Conservation (phyloP, 1,140 invertebrate genomes). For the Drosophila sechellia region DNA sequence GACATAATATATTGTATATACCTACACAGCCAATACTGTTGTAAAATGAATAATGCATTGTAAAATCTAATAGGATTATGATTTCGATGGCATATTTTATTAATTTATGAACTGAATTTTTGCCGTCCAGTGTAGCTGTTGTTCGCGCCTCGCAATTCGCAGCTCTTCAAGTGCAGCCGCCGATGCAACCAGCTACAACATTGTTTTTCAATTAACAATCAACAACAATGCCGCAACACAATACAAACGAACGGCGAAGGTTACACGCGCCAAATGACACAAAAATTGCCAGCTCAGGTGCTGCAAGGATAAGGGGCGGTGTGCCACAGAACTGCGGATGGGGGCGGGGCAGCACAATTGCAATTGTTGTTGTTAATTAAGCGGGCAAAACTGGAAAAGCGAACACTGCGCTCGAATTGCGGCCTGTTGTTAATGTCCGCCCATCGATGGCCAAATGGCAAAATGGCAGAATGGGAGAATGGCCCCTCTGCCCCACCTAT, state of each 20-base stretch:
- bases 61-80: neutral
- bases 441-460: slow-evolving; percentile 25
- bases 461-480: slow-evolving; percentile 22
- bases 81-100: neutral
- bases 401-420: slow-evolving; percentile 37
- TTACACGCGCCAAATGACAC: slow-evolving; percentile 70
- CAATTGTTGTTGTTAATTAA: slow-evolving; percentile 82
- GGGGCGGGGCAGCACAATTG: slow-evolving; percentile 43
- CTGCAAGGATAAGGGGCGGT: slow-evolving; percentile 9
- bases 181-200: slow-evolving; percentile 66
- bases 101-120: slow-evolving; percentile 7
- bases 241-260: slow-evolving; percentile 58
- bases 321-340: neutral
- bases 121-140: slow-evolving; percentile 19
- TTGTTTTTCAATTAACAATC: slow-evolving; percentile 83
- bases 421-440: slow-evolving; percentile 47
- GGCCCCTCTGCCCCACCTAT: slow-evolving; percentile 13
- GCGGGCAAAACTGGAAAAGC: slow-evolving; percentile 53
- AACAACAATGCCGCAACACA: slow-evolving; percentile 75
- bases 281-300: slow-evolving; percentile 75
- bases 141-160: slow-evolving; percentile 61
- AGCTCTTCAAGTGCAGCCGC: slow-evolving; percentile 72
- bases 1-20: too few species aligned
- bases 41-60: too few species aligned
- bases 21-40: neutral